Base-by-base conservation (phyloP, 1,140 invertebrate species). In the Cataglyphis hispanica region DNA sequence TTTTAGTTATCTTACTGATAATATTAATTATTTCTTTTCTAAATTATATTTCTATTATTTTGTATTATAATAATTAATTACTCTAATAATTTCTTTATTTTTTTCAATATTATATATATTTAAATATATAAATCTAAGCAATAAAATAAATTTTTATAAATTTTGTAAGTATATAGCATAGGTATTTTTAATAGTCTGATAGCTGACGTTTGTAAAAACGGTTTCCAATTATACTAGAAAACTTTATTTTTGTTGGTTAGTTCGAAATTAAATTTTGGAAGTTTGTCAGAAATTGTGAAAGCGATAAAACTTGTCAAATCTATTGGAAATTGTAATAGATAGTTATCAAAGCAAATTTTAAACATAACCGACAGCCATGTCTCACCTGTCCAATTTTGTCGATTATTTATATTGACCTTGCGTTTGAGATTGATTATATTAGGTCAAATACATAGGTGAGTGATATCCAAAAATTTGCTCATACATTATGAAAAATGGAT, bases 361-460 rank as follows among this genome's bases (percentile, higher is more conserved):
- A 58, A 58, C 6, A 56, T 37, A 40, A 75, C 72, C 31, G 50
- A 75, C 56, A 58, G 60, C 31, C 31, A 75, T 75, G 37, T 75
- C 31, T 74, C 72, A 58, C n/a, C n/a, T 58, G 72, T 75, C 50
- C 34, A 75, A 58, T 75, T 75, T 75, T 7, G 11, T 16, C 27
- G n/a, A 31, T 34, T 34, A 60, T 75, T 60, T 8, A 19, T 60
- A 40, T 16, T 31, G 34, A 60, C 22, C 11, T 31, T 11, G 4
- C 22, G 46, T 60, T 40, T 13, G 22, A 75, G 4, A 25, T 75
- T 34, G 53, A 60, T 37, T 58, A 75, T 75, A 31, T 58, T n/a
- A 74, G 31, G 22, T 10, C 11, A 53, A 74, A 58, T n/a, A n/a
- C n/a, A n/a, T 58, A 19, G 72, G 8, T 37, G 0, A 56, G 43